These are phyloP conservation scores for Drosophila neocordata DNA, from an alignment of 1,140 invertebrate species.

Conservation along the genomic window DNA sequence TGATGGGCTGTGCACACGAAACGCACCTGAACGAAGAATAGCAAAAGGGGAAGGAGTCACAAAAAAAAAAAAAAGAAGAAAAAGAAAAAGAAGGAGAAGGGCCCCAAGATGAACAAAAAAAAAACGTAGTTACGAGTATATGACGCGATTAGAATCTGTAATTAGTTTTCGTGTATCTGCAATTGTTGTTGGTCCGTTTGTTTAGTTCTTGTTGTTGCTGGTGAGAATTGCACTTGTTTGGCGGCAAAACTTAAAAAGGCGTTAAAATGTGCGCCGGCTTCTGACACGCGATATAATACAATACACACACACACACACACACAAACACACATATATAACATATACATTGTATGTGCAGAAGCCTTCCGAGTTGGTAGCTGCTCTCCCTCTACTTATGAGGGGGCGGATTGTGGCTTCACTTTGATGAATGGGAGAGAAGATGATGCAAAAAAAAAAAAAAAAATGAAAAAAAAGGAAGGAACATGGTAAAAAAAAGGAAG, in stretches of 20 bases:
- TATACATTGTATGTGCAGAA: constrained; percentile 36
- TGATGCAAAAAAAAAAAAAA: constrained; percentile 41
- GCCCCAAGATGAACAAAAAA: constrained; percentile 19
- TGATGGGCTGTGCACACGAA: constrained; percentile 74
- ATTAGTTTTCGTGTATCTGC: constrained; percentile 82
- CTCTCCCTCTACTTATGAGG: constrained; percentile 25
- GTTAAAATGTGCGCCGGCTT: constrained; percentile 76
- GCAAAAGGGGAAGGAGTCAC: background rate
- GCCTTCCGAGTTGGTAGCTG: constrained; percentile 10
- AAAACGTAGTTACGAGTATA: constrained; percentile 30
- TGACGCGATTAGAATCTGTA: constrained; percentile 82
- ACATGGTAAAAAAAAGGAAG: constrained; percentile 36
- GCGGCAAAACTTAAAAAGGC: constrained; percentile 79
- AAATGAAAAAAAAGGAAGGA: constrained; percentile 22
- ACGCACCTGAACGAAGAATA: constrained; percentile 43
- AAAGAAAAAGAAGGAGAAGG: background rate
- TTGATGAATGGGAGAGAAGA: constrained; percentile 63
- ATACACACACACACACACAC: background rate
- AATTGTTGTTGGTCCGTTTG: constrained; percentile 60
- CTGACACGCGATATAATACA: constrained; percentile 62
- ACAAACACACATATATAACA: background rate
- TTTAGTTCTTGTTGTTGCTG: constrained; percentile 26
- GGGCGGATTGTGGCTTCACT: constrained; percentile 43
- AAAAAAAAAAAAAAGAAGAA: no score
- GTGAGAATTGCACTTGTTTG: constrained; percentile 78